Conservation (phyloP, 2,888 invertebrate species). For the Pristionchus maxplancki region DNA sequence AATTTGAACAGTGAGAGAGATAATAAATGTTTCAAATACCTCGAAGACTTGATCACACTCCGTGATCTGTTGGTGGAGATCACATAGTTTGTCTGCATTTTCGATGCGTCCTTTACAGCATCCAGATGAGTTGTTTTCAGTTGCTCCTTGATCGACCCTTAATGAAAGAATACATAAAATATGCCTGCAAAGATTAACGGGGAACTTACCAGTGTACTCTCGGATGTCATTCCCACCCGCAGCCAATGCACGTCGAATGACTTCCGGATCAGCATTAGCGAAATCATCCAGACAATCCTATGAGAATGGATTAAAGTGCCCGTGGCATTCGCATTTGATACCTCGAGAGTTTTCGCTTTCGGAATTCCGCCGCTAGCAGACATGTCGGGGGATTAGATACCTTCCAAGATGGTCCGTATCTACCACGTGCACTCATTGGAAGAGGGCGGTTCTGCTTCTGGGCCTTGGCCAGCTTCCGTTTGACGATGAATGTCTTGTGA, state of each 20-base stretch:
- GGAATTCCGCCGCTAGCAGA: neutral
- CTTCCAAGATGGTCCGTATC: too few species aligned
- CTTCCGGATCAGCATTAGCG: conserved; percentile 64
- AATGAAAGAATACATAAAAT: too few species aligned
- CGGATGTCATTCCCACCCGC: conserved; percentile 48
- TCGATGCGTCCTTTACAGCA: conserved; percentile 71
- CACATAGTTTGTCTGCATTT: conserved; percentile 72
- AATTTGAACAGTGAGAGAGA: conserved; percentile 67
- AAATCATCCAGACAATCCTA: conserved; percentile 61
- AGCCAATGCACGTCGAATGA: conserved; percentile 57
- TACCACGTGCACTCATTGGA: too few species aligned
- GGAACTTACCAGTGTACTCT: conserved; percentile 40
- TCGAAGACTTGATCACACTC: conserved; percentile 95
- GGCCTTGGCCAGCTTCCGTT: too few species aligned
- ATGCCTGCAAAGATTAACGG: neutral
- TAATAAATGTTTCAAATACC: conserved; percentile 78
- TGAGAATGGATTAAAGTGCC: neutral
- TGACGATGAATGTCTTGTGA: too few species aligned
- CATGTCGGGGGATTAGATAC: neutral
- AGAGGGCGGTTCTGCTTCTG: too few species aligned
- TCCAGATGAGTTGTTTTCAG: conserved; percentile 66
- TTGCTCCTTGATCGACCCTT: conserved; percentile 67
- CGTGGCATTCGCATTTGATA: too few species aligned
- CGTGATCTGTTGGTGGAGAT: conserved; percentile 89
- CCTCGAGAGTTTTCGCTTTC: conserved; percentile 41